Percentiles rank a stretch among this genome's conserved stretches.
Evolutionary conservation across 2,797 vertebrate species (phyloP).

Genomic region (Sternotherus odoratus): DNA sequence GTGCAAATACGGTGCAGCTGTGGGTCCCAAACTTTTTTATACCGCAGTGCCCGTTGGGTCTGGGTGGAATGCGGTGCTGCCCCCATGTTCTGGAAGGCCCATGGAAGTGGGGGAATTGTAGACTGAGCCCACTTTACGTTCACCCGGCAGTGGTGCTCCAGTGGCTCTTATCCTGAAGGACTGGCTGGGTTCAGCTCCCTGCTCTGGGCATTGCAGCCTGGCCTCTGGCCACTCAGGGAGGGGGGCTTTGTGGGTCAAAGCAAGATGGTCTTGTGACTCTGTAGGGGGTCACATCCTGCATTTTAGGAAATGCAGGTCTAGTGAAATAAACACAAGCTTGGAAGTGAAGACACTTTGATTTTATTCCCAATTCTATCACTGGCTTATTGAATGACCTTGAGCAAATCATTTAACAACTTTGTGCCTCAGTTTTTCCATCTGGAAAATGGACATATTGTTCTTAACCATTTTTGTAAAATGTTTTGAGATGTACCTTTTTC

Average conservation of each 20-base stretch:
- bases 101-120: not conserved
- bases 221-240: not conserved
- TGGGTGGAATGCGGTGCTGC: too few relatives aligned
- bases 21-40: not conserved
- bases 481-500: not conserved
- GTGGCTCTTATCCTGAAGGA: not conserved
- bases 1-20: not conserved
- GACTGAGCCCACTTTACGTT: not conserved
- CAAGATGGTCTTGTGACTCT: not conserved
- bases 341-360: not conserved
- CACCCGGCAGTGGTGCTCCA: too few relatives aligned
- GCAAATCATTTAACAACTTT: not conserved
- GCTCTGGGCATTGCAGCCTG: not conserved
- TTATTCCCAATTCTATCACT: not conserved
- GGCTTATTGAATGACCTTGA: constrained; percentile 15
- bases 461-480: not conserved
- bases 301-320: not conserved
- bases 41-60: not conserved
- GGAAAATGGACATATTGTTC: not conserved
- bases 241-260: not conserved
- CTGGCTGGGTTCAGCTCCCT: not conserved
- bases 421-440: not conserved
- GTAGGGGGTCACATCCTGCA: not conserved
- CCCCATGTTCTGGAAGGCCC: too few relatives aligned
- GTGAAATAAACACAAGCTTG: not conserved